These are phyloP conservation scores for Hycleus cichorii DNA, from an alignment of 1,140 invertebrate genomes.

Conservation along the genomic window DNA sequence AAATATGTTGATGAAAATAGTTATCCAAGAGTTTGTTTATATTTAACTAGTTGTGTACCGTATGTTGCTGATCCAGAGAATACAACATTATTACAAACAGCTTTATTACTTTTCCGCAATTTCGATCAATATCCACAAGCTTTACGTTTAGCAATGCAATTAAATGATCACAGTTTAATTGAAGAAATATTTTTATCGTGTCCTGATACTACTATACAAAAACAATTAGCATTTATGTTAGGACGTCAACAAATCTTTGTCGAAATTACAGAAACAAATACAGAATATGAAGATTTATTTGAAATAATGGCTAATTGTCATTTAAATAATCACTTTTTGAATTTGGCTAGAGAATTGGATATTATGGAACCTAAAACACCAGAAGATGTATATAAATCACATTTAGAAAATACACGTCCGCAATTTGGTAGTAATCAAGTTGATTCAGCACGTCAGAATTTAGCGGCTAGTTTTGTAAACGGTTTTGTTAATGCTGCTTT, in stretches of 20 bases:
- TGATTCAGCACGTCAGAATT: slow-evolving; percentile 92
- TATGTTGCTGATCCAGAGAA: slow-evolving; percentile 98
- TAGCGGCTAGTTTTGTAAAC: slow-evolving; percentile 98
- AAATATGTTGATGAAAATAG: slow-evolving; percentile 90
- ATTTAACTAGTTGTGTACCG: slow-evolving; percentile 93
- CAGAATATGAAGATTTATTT: slow-evolving; percentile 81
- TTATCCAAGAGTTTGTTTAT: slow-evolving; percentile 91
- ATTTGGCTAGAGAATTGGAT: slow-evolving; percentile 94
- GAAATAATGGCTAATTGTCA: slow-evolving; percentile 97
- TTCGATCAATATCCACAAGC: slow-evolving; percentile 94
- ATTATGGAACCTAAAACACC: slow-evolving; percentile 99
- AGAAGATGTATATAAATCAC: slow-evolving; percentile 98
- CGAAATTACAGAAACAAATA: slow-evolving; percentile 59
- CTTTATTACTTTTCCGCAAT: slow-evolving; percentile 82
- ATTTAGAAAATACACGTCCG: slow-evolving; percentile 86
- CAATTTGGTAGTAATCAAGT: slow-evolving; percentile 78
- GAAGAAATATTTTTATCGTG: slow-evolving; percentile 82
- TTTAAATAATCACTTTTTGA: slow-evolving; percentile 93
- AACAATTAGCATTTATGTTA: slow-evolving; percentile 96
- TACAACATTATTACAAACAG: slow-evolving; percentile 76
- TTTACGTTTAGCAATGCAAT: slow-evolving; percentile 86
- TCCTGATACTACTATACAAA: slow-evolving; percentile 78
- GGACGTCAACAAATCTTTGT: slow-evolving; percentile 92
- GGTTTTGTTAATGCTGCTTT: slow-evolving; percentile 99
- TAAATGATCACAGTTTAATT: slow-evolving; percentile 82